Conservation (phyloP, 2,888 invertebrate genomes). For the Sphaerophoria rueppellii region DNA sequence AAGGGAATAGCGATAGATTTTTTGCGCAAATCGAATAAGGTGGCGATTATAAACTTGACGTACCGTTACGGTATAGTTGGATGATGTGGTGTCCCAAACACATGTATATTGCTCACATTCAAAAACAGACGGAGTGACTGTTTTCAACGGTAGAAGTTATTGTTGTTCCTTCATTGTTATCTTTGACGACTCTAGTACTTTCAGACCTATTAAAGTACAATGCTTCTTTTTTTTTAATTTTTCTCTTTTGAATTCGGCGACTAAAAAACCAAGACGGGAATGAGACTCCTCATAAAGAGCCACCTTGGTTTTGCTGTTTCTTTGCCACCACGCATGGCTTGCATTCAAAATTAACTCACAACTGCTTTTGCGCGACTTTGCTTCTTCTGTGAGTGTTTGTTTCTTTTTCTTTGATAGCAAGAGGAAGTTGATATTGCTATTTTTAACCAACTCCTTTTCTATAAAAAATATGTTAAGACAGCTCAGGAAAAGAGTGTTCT, state of each 20-base stretch:
- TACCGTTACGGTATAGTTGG: slow-evolving; percentile 65
- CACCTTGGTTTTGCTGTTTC: slow-evolving; percentile 29
- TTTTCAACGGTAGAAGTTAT: slow-evolving; percentile 54
- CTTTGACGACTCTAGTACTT: slow-evolving; percentile 10
- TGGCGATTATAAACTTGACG: slow-evolving; percentile 56
- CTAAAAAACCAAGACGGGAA: neutral
- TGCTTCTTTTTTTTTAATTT: slow-evolving; percentile 33
- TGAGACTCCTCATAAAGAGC: neutral
- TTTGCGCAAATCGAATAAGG: slow-evolving; percentile 18
- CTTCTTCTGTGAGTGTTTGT: neutral
- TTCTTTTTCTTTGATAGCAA: slow-evolving; percentile 7
- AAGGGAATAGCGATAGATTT: neutral
- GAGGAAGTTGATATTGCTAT: slow-evolving; percentile 33
- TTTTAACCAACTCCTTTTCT: slow-evolving; percentile 6
- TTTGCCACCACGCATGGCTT: slow-evolving; percentile 50
- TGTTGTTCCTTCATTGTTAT: neutral
- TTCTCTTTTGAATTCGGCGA: slow-evolving; percentile 52
- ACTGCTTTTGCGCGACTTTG: slow-evolving; percentile 21
- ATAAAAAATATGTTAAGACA: neutral
- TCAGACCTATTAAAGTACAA: slow-evolving; percentile 56
- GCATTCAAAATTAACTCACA: slow-evolving; percentile 54
- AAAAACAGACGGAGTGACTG: slow-evolving; percentile 16
- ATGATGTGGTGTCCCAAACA: slow-evolving; percentile 25
- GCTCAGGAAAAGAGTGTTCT: slow-evolving; percentile 25
- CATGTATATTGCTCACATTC: slow-evolving; percentile 46